Conservation (phyloP, 1,140 invertebrate genomes). For the Cherax destructor region DNA sequence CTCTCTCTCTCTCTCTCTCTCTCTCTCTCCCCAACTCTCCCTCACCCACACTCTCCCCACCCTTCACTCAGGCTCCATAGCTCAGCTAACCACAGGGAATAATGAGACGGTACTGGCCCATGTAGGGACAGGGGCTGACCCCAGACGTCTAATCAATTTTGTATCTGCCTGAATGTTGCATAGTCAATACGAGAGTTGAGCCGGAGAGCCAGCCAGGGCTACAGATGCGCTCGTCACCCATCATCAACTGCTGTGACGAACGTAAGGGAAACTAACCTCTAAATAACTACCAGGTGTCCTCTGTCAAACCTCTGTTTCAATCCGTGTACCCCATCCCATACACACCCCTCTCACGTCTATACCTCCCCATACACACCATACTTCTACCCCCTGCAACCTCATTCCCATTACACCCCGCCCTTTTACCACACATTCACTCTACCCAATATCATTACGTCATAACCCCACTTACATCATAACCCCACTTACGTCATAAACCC, state of each 20-base stretch:
- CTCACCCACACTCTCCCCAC: no score
- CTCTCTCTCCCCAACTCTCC: background rate
- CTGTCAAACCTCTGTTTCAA: no score
- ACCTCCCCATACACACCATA: no score
- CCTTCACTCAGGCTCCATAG: background rate
- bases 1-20: background rate
- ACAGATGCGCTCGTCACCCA: no score
- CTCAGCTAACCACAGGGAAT: background rate
- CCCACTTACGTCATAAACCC: no score
- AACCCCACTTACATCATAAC: no score
- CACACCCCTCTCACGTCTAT: background rate
- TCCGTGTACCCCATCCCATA: background rate
- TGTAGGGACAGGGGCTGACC: background rate
- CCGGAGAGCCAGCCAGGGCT: background rate
- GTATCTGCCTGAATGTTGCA: background rate
- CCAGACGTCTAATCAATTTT: conserved; percentile 19
- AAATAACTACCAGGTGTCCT: no score
- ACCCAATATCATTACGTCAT: no score
- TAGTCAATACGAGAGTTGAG: conserved; percentile 8
- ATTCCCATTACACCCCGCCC: background rate
- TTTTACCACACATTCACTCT: no score
- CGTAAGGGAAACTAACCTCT: no score
- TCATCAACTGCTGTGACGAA: no score
- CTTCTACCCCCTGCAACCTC: no score
- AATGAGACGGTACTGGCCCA: background rate